A percentile compares a stretch with the other conserved stretches of the same genome.
phyloP scores from a whole-genome alignment of 1,140 invertebrate genomes.

The Eueides isabella region DNA sequence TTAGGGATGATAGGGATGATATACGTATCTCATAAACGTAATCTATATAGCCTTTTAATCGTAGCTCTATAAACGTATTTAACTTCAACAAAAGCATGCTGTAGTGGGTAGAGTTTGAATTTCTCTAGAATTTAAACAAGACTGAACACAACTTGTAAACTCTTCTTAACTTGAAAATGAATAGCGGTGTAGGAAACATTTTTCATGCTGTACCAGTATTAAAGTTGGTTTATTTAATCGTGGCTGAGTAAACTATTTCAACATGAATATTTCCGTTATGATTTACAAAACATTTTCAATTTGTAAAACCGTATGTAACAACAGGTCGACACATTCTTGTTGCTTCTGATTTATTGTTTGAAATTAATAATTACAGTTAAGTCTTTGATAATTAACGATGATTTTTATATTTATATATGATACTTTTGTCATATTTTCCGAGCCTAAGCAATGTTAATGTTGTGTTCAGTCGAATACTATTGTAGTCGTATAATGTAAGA shows the following conservation, averaged over 20 bases:
- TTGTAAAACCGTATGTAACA: neutral
- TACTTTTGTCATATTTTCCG: neutral
- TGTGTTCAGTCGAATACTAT: slow-evolving; percentile 61
- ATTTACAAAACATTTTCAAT: neutral
- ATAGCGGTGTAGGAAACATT: slow-evolving; percentile 12
- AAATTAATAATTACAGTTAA: too few relatives aligned
- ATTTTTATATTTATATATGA: too few relatives aligned
- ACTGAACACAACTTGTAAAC: slow-evolving; percentile 56
- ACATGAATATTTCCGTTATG: slow-evolving; percentile 4
- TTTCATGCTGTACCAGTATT: slow-evolving; percentile 8
- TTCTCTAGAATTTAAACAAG: slow-evolving; percentile 63
- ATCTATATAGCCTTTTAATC: slow-evolving; percentile 52
- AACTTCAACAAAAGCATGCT: slow-evolving; percentile 61
- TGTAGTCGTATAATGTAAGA: slow-evolving; percentile 60
- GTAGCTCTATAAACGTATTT: slow-evolving; percentile 52
- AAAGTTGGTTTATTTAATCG: slow-evolving; percentile 18
- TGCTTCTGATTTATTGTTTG: neutral
- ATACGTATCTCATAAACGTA: slow-evolving; percentile 43
- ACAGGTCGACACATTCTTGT: neutral
- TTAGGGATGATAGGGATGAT: slow-evolving; percentile 39
- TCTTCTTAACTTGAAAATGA: slow-evolving; percentile 33
- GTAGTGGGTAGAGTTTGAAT: slow-evolving; percentile 64
- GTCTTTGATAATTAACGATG: too few relatives aligned
- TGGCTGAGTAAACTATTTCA: slow-evolving; percentile 12
- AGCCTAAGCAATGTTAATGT: slow-evolving; percentile 19